Base-by-base conservation (phyloP, 1,140 invertebrate genomes). In the Rhyacophila brunnea region DNA sequence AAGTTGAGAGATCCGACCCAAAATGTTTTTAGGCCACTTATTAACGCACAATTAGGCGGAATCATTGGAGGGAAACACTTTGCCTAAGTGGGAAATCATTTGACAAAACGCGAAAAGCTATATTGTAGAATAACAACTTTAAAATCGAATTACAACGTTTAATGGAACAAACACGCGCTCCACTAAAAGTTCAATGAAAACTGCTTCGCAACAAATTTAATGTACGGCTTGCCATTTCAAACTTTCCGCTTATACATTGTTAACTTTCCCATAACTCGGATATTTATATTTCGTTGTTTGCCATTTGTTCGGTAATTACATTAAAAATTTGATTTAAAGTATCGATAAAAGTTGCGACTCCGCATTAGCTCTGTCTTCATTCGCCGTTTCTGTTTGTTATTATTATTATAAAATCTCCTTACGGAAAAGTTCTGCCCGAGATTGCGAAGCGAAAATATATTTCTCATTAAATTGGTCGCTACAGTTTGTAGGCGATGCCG, bases 101-200 rank as follows among this genome's bases (percentile, higher is more conserved):
- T 50, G 56, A 58, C 56, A 58, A 58, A 58, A 58, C 49, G 35
- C 49, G 56, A 58, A 58, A 58, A 36, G 56, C 56, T 35, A 58
- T 35, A 58, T 58, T 58, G 50, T 43, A 44, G 7, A 17, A 47
- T 46, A 40, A 47, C 36, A n/a, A 50, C 15, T 34, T 36, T 54
- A 23, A 58, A 58, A 58, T 58, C 56, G 48, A 58, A 58, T 58
- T 58, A 58, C 15, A 6, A 13, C 56, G 32, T 50, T 58, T 58
- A 58, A 58, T 58, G 56, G 56, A 38, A 38, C 47, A 58, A 48
- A 58, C 56, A 40, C 38, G n/a, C 38, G 3, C 11, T 15, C 38
- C 4, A 15, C 38, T 40, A n/a, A 40, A 40, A 40, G 38, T 40
- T 40, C 4, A 40, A 13, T 40, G 38, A 40, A 40, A 40, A 40